Conservation (phyloP, 2,113 vertebrate genomes). For the Lophura nycthemera region DNA sequence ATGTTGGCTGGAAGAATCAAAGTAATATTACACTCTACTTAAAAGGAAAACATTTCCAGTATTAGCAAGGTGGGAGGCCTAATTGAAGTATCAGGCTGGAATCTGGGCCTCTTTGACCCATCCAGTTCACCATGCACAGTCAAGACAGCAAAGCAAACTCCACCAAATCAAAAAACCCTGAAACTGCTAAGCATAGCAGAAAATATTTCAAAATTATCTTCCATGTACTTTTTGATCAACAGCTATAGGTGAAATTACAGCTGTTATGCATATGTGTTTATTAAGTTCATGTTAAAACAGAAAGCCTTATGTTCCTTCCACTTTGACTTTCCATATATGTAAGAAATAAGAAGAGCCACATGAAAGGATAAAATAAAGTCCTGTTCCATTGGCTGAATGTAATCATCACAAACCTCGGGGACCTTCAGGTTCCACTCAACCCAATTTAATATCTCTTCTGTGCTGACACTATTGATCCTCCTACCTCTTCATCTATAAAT, state of each 20-base stretch:
- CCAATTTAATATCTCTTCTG: background rate
- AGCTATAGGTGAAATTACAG: background rate
- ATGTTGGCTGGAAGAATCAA: background rate
- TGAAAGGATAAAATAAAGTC: background rate
- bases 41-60: background rate
- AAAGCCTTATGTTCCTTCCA: background rate
- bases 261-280: background rate
- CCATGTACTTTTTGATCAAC: background rate
- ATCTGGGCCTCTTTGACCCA: background rate
- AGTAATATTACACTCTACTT: background rate
- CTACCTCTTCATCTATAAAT: background rate
- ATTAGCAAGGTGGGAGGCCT: background rate
- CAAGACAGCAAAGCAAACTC: background rate
- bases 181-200: background rate
- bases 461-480: background rate
- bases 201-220: background rate
- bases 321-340: background rate
- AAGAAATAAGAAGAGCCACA: background rate
- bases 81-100: background rate
- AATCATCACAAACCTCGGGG: background rate
- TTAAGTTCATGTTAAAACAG: background rate
- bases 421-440: background rate
- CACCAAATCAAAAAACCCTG: background rate
- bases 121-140: background rate
- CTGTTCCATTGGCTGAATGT: background rate